Percentiles rank a stretch among this genome's conserved stretches.
phyloP scores from a whole-genome alignment of 1,140 invertebrate genomes.

The Psix sp. region DNA sequence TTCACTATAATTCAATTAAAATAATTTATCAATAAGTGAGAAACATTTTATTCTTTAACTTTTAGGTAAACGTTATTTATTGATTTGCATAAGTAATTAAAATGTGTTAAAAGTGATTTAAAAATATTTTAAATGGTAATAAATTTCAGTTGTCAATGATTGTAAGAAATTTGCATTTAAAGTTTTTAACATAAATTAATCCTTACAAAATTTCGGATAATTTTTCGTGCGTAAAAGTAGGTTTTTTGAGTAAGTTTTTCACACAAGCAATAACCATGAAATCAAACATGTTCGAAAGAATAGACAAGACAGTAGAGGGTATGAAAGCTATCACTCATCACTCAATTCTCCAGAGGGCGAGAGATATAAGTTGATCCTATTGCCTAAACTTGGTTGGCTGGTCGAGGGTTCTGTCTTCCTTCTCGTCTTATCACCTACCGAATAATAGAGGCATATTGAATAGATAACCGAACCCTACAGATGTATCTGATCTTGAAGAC shows the following conservation, averaged over 20 bases:
- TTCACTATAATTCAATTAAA: constrained; percentile 38
- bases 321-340: constrained; percentile 57
- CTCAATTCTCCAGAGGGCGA: constrained; percentile 45
- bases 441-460: constrained; percentile 70
- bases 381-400: constrained; percentile 51
- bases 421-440: constrained; percentile 61
- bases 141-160: too few species aligned
- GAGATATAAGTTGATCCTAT: constrained; percentile 56
- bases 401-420: constrained; percentile 57
- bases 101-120: too few species aligned
- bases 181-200: too few species aligned
- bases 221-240: neutral
- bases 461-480: constrained; percentile 65
- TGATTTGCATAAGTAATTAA: neutral
- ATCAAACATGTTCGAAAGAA: constrained; percentile 50
- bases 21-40: constrained; percentile 25
- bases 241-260: constrained; percentile 30
- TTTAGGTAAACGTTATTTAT: constrained; percentile 20
- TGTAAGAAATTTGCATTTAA: too few species aligned
- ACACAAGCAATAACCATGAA: constrained; percentile 50
- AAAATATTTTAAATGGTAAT: too few species aligned
- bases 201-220: too few species aligned
- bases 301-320: constrained; percentile 55
- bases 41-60: constrained; percentile 16
- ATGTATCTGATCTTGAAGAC: constrained; percentile 64